Evolutionary conservation across 92 coral and sea anemone species (phyloP), one percentile per base, ranked within the genome.

Genomic region (Phenganax subtilis): DNA sequence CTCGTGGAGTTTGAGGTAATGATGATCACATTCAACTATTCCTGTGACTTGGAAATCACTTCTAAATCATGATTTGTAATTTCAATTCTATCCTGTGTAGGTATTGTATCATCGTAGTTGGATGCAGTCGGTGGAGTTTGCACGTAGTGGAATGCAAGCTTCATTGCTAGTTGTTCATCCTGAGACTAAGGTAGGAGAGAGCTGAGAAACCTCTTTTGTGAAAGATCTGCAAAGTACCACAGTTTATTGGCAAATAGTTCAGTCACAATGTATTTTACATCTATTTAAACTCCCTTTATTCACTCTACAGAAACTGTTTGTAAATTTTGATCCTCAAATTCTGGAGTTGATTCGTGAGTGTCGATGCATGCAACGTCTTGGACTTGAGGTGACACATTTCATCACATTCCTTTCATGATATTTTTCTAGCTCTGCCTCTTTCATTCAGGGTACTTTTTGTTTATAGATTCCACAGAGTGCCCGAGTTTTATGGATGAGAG

Each of bases 291-390:
- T 6, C 17, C 7, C 25, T 6, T 51, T 0, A 75, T 72, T 44
- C 81, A 25, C 58, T 67, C 67, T 82, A 37, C 69, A 93, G 98
- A 85, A 89, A 80, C 86, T 96, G 75, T 96, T 96, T 54, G 97
- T 96, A 27, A 92, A 96, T 84, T 92, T 92, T 85, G 99, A 96
- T 88, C 99, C 97, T 0, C 99, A 90, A 96, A 90, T 96, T 63
- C 57, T 96, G 81, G 99, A 96, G 88, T 80, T 96, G 58, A 90
- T 96, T 67, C 97, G 92, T 75, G 99, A 96, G 78, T 96, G 93
- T 63, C 91, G 92, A 63, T 96, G 99, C 80, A 96, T 96, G 99
- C 81, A 85, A 20, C 75, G 99, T 51, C 90, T 96, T 0, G 86
- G 87, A 59, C 97, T 96, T 56, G 99, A 94, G 97, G 98, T 92